Percentiles rank a stretch among this genome's conserved stretches.
Conservation (phyloP, 2,797 vertebrate genomes). For the Lophius americanus region DNA sequence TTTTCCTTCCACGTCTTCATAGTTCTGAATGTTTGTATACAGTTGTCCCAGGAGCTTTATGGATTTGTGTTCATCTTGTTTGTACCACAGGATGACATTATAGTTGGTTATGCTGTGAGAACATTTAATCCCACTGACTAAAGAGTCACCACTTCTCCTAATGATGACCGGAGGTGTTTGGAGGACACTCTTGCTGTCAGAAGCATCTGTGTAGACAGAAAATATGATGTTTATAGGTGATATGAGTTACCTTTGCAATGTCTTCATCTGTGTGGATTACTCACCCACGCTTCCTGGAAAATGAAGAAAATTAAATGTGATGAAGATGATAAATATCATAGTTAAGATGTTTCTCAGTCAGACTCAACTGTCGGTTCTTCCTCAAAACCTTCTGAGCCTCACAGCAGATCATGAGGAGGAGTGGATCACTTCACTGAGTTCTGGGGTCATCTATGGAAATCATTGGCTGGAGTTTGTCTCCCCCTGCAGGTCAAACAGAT, state of each 20-base stretch:
- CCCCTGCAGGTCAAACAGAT: background rate
- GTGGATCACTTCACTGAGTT: too few species aligned
- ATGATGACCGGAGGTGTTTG: conserved; percentile 42
- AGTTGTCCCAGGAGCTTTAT: conserved; percentile 45
- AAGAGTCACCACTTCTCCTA: conserved; percentile 17
- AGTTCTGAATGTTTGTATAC: fast-evolving
- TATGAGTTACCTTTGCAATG: fast-evolving
- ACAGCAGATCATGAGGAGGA: background rate
- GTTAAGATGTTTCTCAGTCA: background rate
- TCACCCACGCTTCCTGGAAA: conserved; percentile 21
- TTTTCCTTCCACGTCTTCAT: conserved; percentile 28
- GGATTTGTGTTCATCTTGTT: conserved; percentile 28
- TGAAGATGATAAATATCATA: conserved; percentile 3
- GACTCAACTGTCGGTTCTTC: too few species aligned
- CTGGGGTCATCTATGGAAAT: background rate
- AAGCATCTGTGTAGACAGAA: conserved; percentile 19
- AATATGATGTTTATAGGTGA: fast-evolving
- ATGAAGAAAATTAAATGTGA: conserved; percentile 11
- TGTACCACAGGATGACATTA: conserved; percentile 57
- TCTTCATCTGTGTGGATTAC: background rate
- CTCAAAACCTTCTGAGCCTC: background rate
- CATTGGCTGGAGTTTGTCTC: conserved; percentile 8
- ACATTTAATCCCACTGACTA: conserved; percentile 33
- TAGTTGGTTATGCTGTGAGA: conserved; percentile 18
- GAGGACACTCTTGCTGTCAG: fast-evolving